Base-by-base conservation (phyloP, 1,140 invertebrate species). In the Bombus waltoni region DNA sequence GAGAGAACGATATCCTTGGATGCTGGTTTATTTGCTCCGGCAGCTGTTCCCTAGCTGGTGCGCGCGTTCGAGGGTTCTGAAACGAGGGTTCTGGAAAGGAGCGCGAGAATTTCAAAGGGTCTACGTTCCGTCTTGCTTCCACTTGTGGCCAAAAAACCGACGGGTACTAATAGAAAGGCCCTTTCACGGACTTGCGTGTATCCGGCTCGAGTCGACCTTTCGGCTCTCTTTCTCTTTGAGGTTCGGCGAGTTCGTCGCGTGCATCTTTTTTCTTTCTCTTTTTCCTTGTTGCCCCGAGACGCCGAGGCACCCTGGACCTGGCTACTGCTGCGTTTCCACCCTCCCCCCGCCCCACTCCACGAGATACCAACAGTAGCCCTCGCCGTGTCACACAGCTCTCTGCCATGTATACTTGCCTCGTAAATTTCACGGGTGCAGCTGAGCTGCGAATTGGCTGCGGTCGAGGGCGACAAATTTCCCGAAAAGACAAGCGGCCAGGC, bases 1-100 rank as follows among this genome's bases (percentile, higher is more conserved):
- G 44, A 66, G 42, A 40, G 73, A 78, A n/a, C 66, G 71, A 76
- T 86, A 80, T 87, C 84, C 85, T 88, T 70, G 85, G 79, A 65
- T 75, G 77, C 68, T 72, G 72, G 89, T 92, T 91, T 92, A 93
- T 92, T 91, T 92, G 89, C 92, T 85, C 79, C 65, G 65, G 91
- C 92, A 92, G 92, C 90, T 92, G 90, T 90, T 83, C 81, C 76
- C 85, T 70, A 47, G 75, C 74, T 65, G 38, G 83, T 70, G 57
- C 77, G 83, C 65, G 59, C 71, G 89, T 65, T 68, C 73, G 62
- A 83, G 66, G 79, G 71, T 76, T 72, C 28, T 28, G 57, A 70
- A 75, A 86, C 81, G 81, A 89, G 87, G 87, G 87, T 89, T 80
- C 86, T 83, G 74, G 87, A 84, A 90, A 88, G 82, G 83, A 74